These are phyloP conservation scores for Adelosebastes latens DNA, from an alignment of 2,797 vertebrate species.

Conservation along the genomic window DNA sequence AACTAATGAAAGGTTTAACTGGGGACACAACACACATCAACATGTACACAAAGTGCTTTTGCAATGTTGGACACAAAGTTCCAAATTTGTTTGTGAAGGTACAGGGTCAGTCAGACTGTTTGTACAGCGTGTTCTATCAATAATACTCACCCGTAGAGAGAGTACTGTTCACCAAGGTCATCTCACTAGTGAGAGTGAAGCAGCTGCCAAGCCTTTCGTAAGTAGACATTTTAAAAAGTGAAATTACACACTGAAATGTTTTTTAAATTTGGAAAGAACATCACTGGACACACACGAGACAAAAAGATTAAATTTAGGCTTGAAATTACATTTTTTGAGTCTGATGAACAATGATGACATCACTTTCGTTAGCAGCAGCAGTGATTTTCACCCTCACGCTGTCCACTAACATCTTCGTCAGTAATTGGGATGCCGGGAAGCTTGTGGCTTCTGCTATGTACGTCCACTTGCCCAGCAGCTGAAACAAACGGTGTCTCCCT, in stretches of 20 bases:
- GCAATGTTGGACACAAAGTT: constrained; percentile 12
- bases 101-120: not conserved
- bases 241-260: not conserved
- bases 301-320: not conserved
- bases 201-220: constrained; percentile 34
- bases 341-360: not conserved
- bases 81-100: not conserved
- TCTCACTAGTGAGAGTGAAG: accelerated
- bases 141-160: constrained; percentile 35
- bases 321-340: constrained; percentile 39
- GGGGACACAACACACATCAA: not conserved
- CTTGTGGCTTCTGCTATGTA: constrained; percentile 6
- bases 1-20: not conserved
- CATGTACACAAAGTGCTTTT: not conserved
- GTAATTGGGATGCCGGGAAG: accelerated
- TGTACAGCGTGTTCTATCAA: not conserved
- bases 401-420: not conserved
- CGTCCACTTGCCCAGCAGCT: constrained; percentile 64
- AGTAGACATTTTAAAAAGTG: not conserved
- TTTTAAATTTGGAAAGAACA: not conserved
- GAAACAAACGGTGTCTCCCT: not conserved
- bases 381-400: not conserved
- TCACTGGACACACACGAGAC: not conserved
- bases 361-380: not conserved
- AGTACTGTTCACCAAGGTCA: constrained; percentile 27